These are phyloP conservation scores for Plebejus anna DNA, from an alignment of 2,888 invertebrate species.

Conservation along the genomic window DNA sequence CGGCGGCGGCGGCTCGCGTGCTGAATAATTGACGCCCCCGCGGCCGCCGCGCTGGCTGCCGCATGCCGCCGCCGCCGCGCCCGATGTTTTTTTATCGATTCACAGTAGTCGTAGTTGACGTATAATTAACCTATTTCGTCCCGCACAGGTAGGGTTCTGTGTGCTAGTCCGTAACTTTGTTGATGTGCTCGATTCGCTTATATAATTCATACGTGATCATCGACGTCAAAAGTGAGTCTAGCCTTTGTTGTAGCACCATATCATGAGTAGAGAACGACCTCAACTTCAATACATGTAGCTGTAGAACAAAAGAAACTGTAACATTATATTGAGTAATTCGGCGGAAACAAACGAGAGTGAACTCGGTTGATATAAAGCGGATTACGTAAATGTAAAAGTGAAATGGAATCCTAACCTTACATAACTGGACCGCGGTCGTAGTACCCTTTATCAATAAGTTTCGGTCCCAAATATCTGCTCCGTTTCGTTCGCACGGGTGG, in stretches of 20 bases:
- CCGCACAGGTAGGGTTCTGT: background rate
- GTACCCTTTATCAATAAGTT: conserved; percentile 26
- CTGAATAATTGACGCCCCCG: conserved; percentile 75
- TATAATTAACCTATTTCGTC: conserved; percentile 18
- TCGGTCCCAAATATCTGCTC: conserved; percentile 12
- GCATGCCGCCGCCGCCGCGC: conserved; percentile 48
- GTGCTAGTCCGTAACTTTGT: background rate
- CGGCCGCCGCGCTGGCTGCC: conserved; percentile 76
- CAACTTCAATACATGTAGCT: background rate
- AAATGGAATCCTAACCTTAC: conserved; percentile 34
- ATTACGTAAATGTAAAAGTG: conserved; percentile 38
- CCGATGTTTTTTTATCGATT: conserved; percentile 34
- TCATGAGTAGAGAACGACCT: background rate
- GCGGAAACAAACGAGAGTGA: background rate
- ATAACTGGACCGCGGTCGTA: conserved; percentile 31
- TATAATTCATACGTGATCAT: conserved; percentile 14
- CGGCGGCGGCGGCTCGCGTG: conserved; percentile 61
- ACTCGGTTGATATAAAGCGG: conserved; percentile 10
- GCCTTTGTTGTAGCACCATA: background rate
- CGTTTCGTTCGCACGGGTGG: conserved; percentile 5
- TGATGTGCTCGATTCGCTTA: background rate
- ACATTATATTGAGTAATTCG: background rate
- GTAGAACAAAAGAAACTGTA: background rate
- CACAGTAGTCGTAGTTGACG: conserved; percentile 26
- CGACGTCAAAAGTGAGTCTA: background rate